A percentile compares a stretch with the other conserved stretches of the same genome.
Conservation (phyloP, 2,888 invertebrate genomes). For the Andrena trimmerana region DNA sequence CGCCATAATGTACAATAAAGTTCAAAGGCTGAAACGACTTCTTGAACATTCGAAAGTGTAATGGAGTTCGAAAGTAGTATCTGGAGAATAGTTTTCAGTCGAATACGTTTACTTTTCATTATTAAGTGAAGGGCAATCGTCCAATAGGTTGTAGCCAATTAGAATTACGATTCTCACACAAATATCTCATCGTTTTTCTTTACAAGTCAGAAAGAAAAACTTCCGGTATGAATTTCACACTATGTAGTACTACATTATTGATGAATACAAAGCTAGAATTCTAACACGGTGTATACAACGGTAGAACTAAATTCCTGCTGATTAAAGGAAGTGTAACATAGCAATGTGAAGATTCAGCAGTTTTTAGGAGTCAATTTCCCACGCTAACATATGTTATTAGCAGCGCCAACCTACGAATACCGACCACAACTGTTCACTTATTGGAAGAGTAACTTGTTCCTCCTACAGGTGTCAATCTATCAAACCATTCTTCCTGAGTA, state of each 20-base stretch:
- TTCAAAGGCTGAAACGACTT: neutral
- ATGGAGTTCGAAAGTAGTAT: neutral
- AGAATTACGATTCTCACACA: too few relatives aligned
- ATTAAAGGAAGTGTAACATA: constrained; percentile 22
- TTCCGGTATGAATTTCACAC: constrained; percentile 3
- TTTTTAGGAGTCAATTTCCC: constrained; percentile 13
- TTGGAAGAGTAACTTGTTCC: neutral
- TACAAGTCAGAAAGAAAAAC: neutral
- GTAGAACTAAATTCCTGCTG: constrained; percentile 35
- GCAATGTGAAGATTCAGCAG: constrained; percentile 33
- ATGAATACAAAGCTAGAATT: neutral
- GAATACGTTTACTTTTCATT: neutral
- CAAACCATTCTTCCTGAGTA: neutral
- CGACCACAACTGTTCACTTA: neutral
- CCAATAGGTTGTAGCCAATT: too few relatives aligned
- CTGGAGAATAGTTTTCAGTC: neutral
- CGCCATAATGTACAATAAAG: neutral
- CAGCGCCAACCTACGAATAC: neutral
- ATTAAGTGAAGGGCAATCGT: constrained; percentile 26
- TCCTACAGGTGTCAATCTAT: neutral
- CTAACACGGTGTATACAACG: neutral
- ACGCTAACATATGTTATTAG: constrained; percentile 10
- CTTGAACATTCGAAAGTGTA: neutral
- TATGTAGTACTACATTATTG: neutral
- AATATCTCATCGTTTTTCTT: too few relatives aligned